Evolutionary conservation across 2,888 invertebrate species (phyloP).

Genomic region (Rutpela maculata): DNA sequence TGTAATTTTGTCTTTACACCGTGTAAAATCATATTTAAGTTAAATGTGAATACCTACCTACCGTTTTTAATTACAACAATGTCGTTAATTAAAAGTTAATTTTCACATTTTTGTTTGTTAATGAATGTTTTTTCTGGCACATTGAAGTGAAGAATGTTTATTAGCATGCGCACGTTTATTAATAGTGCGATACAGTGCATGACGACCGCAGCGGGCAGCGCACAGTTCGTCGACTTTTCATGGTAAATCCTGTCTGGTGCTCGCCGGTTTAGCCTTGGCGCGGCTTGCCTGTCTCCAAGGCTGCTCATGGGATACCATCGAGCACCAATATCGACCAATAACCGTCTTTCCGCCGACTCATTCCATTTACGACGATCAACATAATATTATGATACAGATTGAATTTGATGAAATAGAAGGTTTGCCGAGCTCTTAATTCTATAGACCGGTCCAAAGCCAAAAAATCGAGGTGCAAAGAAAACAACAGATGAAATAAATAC

Average conservation of each 20-base stretch:
- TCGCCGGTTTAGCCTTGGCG: constrained; percentile 41
- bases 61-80: constrained; percentile 36
- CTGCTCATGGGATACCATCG: constrained; percentile 42
- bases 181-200: constrained; percentile 42
- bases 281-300: constrained; percentile 41
- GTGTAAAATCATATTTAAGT: constrained; percentile 5
- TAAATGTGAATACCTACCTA: background rate
- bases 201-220: constrained; percentile 39
- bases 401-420: constrained; percentile 29
- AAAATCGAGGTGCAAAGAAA: too few relatives aligned
- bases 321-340: constrained; percentile 43
- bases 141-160: constrained; percentile 40
- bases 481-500: too few relatives aligned
- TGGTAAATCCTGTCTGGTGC: constrained; percentile 44
- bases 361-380: constrained; percentile 26
- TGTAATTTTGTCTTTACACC: background rate
- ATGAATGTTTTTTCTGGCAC: constrained; percentile 39
- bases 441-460: background rate
- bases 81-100: constrained; percentile 41
- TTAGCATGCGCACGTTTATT: constrained; percentile 40
- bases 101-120: constrained; percentile 42
- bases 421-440: constrained; percentile 18
- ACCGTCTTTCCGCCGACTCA: constrained; percentile 38
- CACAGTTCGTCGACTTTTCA: constrained; percentile 43
- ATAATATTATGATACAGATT: constrained; percentile 22